Base-by-base conservation (phyloP, 2,888 invertebrate species). In the Phytoseiulus persimilis region DNA sequence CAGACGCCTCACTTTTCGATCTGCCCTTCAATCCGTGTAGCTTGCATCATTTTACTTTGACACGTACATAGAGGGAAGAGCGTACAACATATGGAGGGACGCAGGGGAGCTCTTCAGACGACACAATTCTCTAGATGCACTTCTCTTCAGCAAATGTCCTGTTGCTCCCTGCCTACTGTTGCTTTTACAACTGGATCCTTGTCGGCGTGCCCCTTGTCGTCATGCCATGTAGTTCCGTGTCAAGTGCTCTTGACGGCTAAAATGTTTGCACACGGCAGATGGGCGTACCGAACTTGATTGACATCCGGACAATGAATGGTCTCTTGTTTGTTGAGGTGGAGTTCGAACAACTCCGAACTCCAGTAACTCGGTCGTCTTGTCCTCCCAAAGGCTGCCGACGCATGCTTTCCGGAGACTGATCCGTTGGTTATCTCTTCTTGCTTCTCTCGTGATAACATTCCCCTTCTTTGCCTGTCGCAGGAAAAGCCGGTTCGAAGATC, bases 401-500 rank as follows among this genome's bases (percentile, higher is more conserved):
- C n/a, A n/a, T 39, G 39, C 39, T 39, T 39, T 9, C 39, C 9
- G 39, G 39, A 39, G 39, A 9, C 39, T 39, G 9, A 39, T 39
- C 39, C 39, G 9, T 39, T 39, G 39, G 9, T 39, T 39, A 9
- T 65, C 18, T 28, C 65, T 2, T 65, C 65, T 65, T 65, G 1
- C 11, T 2, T 65, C 65, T 28, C 23, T n/a, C n/a, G n/a, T n/a
- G 23, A 23, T 1, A 18, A 65, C 5, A 65, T 28, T 28, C 23
- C 23, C 39, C 6, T 6, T 87, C 33, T 33, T 39, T 33, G 23
- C 6, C 18, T 23, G 9, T 87, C 33, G 11, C 87, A 87, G 87
- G 87, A 28, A 99, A 99, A 93, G 98, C 98, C 91, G 99, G 99
- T 91, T 97, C 98, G 92, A 99, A 99, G 94, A 99, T 99, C 93